These are phyloP conservation scores for Bombus confusus DNA, from an alignment of 1,140 invertebrate species.

Conservation along the genomic window DNA sequence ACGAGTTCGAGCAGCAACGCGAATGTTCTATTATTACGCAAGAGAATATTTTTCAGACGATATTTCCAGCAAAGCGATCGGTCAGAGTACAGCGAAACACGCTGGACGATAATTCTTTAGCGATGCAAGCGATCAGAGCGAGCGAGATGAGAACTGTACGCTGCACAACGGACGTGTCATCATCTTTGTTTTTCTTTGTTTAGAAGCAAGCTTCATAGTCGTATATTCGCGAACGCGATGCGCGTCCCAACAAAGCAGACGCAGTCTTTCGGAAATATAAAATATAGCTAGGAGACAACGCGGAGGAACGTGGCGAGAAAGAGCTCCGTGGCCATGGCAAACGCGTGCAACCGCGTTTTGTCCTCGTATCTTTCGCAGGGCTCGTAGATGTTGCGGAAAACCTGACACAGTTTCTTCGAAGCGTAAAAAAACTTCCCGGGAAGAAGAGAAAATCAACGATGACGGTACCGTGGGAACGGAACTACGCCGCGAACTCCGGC, in stretches of 20 bases:
- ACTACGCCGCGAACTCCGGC: constrained; percentile 16
- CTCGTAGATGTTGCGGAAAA: constrained; percentile 18
- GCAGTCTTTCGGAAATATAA: constrained; percentile 35
- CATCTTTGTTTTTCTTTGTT: neutral
- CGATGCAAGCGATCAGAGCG: neutral
- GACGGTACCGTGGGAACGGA: constrained; percentile 19
- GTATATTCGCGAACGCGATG: neutral
- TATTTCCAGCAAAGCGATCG: too few species aligned
- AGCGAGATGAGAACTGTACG: neutral
- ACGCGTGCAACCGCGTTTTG: neutral
- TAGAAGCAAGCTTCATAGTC: neutral
- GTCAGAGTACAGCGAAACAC: too few species aligned
- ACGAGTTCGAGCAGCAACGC: too few species aligned
- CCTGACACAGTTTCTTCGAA: constrained; percentile 26
- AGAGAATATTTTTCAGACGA: too few species aligned
- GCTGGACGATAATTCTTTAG: neutral
- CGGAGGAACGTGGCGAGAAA: neutral
- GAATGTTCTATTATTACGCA: too few species aligned
- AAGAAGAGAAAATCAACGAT: neutral
- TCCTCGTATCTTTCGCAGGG: neutral
- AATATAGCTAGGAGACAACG: constrained; percentile 9
- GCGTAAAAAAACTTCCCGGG: constrained; percentile 5
- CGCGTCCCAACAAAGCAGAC: constrained; percentile 6
- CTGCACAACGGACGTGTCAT: neutral
- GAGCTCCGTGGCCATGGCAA: neutral